Evolutionary conservation across 2,797 vertebrate species (phyloP).

Genomic region (Astyanax mexicanus): DNA sequence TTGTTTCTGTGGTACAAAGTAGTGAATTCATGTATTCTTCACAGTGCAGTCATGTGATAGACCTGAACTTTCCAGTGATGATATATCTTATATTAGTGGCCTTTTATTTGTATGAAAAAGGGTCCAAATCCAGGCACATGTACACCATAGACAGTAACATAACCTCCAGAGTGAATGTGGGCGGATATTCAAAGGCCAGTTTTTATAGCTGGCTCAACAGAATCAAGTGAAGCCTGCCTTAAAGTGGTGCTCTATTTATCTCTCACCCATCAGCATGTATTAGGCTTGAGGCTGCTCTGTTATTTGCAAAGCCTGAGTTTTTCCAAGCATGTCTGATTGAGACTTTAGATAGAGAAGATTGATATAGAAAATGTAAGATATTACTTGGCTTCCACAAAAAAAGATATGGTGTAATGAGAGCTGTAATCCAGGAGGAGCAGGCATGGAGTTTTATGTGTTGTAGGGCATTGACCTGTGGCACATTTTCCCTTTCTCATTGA

Average conservation of each 20-base stretch:
- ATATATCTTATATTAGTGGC: constrained; percentile 33
- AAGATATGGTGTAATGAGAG: constrained; percentile 21
- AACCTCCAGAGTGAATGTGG: constrained; percentile 15
- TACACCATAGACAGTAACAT: not conserved
- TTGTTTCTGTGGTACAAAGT: not conserved
- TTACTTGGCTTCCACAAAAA: not conserved
- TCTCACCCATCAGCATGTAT: not conserved
- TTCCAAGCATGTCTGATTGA: constrained; percentile 13
- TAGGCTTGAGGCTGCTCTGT: not conserved
- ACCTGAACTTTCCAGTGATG: not conserved
- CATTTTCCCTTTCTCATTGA: not conserved
- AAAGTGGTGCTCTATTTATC: not conserved
- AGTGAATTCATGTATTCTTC: not conserved
- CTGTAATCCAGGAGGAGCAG: constrained; percentile 44
- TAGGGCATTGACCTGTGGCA: constrained; percentile 42
- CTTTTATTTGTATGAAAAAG: constrained; percentile 8
- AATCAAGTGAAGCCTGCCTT: not conserved
- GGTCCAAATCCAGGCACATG: constrained; percentile 6
- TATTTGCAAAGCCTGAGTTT: constrained; percentile 2
- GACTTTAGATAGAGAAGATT: not conserved
- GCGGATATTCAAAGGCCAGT: constrained; percentile 33
- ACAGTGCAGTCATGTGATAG: not conserved
- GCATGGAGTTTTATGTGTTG: constrained; percentile 41
- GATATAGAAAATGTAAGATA: not conserved
- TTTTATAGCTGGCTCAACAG: not conserved